Base-by-base conservation (phyloP, 2,113 vertebrate genomes). In the Urocitellus parryii region DNA sequence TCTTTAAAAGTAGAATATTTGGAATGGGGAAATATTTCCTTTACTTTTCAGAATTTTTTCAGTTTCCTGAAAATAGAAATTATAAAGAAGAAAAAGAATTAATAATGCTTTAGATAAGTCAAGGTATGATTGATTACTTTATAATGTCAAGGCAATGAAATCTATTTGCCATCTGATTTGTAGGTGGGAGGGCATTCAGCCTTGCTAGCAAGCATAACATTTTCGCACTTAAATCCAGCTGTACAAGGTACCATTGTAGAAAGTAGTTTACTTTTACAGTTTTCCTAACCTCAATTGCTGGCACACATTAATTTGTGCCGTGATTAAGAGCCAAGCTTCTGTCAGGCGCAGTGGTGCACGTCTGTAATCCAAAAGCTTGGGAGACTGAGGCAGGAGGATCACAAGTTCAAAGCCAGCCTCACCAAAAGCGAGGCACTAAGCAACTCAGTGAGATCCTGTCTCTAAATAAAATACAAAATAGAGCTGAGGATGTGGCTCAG, bases 1-100 rank as follows among this genome's bases (percentile, higher is more conserved):
- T 82, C 76, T 94, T 94, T 90, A 90, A 80, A 91, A 74, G 83
- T 79, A 67, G 82, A 92, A 70, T 90, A 76, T 94, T 96, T 96
- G 83, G 53, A 86, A 65, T 42, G 16, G 29, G 37, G 8, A 27
- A 82, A 84, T 11, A 81, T 16, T 89, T 91, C 24, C 80, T 96
- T 93, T 72, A 73, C 65, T 91, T 91, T 95, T 90, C 42, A 72
- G 45, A 89, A 67, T 83, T 79, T 90, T 95, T 96, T 92, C 51
- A 32, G 37, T 85, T 81, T 83, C 8, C 77, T 58, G 76, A 84
- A 94, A 82, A 93, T 42, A 88, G 79, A 93, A 88, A 89, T 73
- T 86, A 90, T 39, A 51, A 85, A 81, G 51, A 34, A 91, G 61
- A 77, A 58, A 84, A 88, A 90, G 48, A 92, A 67, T 51, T 89